These are phyloP conservation scores for Coptodon bakossiorum DNA, from an alignment of 2,113 vertebrate species.

Conservation along the genomic window DNA sequence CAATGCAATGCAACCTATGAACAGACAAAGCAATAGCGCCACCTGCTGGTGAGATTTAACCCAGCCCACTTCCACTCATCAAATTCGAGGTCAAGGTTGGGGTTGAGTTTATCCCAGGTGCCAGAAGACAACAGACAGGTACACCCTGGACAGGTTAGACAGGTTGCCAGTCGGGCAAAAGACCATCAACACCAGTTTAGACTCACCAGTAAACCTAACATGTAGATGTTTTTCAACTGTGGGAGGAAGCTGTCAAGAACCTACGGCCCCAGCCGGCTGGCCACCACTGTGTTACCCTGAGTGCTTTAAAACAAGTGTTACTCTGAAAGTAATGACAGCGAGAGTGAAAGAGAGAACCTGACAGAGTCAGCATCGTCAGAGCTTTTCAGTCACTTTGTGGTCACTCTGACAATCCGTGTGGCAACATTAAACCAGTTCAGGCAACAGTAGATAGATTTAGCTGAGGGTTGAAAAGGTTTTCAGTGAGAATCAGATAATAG, in stretches of 20 bases:
- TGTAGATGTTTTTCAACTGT: accelerated
- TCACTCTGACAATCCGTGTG: neutral
- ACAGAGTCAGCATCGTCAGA: accelerated
- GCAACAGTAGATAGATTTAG: accelerated
- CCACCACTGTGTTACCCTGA: neutral
- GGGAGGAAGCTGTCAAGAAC: neutral
- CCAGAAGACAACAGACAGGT: accelerated
- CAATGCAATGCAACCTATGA: accelerated
- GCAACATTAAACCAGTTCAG: accelerated
- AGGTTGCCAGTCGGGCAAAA: accelerated
- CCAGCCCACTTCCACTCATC: accelerated
- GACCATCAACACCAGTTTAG: neutral
- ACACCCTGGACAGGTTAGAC: neutral
- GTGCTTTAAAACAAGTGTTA: neutral
- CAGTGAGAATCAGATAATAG: accelerated
- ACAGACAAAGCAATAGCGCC: accelerated
- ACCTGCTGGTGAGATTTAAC: accelerated
- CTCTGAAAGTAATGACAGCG: accelerated
- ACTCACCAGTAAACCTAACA: accelerated
- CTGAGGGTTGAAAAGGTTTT: neutral
- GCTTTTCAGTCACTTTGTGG: too few relatives aligned
- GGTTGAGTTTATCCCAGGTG: neutral
- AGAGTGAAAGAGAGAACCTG: neutral
- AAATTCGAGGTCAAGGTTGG: neutral
- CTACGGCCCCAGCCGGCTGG: accelerated